Evolutionary conservation across 2,113 vertebrate genomes (phyloP).

Genomic region (Chionodraco myersi): DNA sequence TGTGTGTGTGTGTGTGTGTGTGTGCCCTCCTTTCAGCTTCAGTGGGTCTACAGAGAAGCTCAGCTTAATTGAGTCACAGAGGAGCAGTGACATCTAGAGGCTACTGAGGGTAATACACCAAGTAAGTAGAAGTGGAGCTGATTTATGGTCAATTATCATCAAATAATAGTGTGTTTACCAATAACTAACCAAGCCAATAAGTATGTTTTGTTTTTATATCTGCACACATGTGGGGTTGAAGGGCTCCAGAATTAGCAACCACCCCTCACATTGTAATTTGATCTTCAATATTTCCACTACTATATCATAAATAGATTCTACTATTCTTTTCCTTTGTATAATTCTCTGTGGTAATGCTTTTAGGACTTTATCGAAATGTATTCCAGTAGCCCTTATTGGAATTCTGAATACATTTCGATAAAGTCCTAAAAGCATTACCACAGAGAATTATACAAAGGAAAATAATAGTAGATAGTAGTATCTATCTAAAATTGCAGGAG

Average conservation of each 20-base stretch:
- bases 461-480: no score
- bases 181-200: background rate
- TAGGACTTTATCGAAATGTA: no score
- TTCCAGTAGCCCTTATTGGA: no score
- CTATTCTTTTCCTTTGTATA: background rate
- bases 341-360: no score
- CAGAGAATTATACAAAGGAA: no score
- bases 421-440: no score
- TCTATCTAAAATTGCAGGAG: no score
- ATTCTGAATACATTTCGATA: no score
- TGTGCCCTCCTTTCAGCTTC: background rate
- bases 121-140: background rate
- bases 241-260: background rate
- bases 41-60: background rate
- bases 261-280: background rate
- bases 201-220: background rate
- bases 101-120: background rate
- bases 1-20: background rate
- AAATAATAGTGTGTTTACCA: background rate
- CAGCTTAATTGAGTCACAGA: constrained; percentile 7
- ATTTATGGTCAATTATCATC: background rate
- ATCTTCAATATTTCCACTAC: background rate
- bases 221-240: background rate
- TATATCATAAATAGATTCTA: background rate
- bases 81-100: constrained; percentile 34